Evolutionary conservation across 2,113 vertebrate species (phyloP).

Genomic region (Struthio camelus): DNA sequence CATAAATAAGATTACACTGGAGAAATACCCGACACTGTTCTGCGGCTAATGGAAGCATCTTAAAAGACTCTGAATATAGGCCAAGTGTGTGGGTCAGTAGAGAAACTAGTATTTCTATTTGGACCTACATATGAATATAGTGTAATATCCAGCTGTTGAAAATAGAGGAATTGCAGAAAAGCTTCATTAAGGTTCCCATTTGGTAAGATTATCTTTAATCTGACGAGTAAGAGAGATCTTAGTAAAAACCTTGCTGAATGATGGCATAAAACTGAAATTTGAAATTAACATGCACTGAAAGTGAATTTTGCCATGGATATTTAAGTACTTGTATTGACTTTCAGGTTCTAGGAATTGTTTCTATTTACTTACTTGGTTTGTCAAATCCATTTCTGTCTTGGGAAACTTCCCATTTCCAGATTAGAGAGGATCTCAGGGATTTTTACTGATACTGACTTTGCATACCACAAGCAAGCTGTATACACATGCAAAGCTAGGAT

Average conservation of each 20-base stretch:
- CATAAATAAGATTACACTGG: slow-evolving; percentile 48
- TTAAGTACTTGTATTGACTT: background rate
- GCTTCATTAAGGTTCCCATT: background rate
- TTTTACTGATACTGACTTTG: background rate
- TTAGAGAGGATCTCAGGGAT: background rate
- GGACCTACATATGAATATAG: slow-evolving; percentile 18
- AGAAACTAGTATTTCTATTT: slow-evolving; percentile 52
- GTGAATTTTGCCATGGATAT: background rate
- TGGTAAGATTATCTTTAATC: background rate
- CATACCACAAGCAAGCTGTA: background rate
- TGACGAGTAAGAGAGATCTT: background rate
- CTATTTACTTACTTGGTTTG: background rate
- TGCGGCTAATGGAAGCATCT: slow-evolving; percentile 40
- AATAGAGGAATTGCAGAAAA: background rate
- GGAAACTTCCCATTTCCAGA: background rate
- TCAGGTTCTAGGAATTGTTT: background rate
- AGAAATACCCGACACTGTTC: slow-evolving; percentile 39
- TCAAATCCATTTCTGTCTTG: background rate
- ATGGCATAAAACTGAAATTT: background rate
- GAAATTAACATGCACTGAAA: background rate
- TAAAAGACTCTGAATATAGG: slow-evolving; percentile 45
- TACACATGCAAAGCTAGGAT: background rate
- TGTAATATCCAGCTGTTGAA: slow-evolving; percentile 53
- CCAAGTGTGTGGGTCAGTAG: slow-evolving; percentile 62
- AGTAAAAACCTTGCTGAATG: background rate